A percentile compares a stretch with the other conserved stretches of the same genome.
Evolutionary conservation across 2,797 vertebrate genomes (phyloP).

Genomic region (Masticophis lateralis): DNA sequence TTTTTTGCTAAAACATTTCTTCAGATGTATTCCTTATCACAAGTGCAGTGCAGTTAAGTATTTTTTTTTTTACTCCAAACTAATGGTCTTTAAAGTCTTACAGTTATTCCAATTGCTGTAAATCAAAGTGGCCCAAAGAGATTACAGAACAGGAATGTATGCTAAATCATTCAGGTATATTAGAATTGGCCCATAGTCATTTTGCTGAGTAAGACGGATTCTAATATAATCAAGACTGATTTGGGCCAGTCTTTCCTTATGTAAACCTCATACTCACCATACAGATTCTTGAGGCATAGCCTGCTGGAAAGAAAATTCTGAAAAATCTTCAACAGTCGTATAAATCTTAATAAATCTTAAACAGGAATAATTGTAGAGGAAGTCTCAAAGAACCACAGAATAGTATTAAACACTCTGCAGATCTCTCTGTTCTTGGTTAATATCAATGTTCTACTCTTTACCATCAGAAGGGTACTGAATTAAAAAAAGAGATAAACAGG

Average conservation of each 20-base stretch:
- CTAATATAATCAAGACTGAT: background rate
- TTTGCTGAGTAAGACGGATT: background rate
- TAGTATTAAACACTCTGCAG: background rate
- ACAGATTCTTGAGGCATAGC: background rate
- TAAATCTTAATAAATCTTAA: background rate
- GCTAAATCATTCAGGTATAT: background rate
- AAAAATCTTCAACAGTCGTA: background rate
- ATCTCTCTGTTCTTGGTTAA: background rate
- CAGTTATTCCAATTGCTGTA: background rate
- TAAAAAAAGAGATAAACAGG: background rate
- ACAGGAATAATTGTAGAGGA: background rate
- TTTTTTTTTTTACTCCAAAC: background rate
- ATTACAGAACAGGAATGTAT: background rate
- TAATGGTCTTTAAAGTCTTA: background rate
- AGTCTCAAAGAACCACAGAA: background rate
- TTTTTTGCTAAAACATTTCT: background rate
- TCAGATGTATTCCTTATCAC: background rate
- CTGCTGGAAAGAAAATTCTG: background rate
- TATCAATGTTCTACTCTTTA: background rate
- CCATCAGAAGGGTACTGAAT: background rate
- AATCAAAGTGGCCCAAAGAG: background rate
- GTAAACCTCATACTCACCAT: background rate
- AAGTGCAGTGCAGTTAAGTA: background rate
- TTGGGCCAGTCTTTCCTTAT: background rate
- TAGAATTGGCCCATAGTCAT: background rate